phyloP scores from a whole-genome alignment of 2,113 vertebrate genomes.

The Castor canadensis region DNA sequence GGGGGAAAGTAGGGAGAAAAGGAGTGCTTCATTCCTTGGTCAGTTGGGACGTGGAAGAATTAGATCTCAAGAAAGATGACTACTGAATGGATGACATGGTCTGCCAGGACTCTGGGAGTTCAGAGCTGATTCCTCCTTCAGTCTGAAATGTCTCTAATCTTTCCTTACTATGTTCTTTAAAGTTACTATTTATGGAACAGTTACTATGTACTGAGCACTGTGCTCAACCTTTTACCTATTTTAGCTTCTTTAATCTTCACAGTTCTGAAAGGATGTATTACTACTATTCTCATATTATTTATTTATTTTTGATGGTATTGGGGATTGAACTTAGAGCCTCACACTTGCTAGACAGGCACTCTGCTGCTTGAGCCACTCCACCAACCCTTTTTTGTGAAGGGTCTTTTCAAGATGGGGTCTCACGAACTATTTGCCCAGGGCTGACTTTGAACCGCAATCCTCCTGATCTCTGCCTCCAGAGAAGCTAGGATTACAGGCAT shows the following conservation, averaged over 20 bases:
- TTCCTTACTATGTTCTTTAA: not conserved
- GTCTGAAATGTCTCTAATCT: not conserved
- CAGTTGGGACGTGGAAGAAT: not conserved
- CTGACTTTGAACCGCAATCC: no score
- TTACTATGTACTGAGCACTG: not conserved
- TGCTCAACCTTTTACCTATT: not conserved
- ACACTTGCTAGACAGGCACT: no score
- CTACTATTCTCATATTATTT: not conserved
- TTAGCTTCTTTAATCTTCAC: not conserved
- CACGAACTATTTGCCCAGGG: no score
- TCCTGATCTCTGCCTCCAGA: no score
- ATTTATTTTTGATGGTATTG: no score
- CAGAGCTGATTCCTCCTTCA: not conserved
- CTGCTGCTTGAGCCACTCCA: no score
- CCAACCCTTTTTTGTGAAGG: no score
- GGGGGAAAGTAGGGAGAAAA: not conserved
- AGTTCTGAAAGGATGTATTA: not conserved
- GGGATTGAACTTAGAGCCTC: no score
- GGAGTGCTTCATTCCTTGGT: not conserved
- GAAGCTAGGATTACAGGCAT: no score
- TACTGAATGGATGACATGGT: not conserved
- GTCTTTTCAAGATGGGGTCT: no score
- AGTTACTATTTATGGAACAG: not conserved
- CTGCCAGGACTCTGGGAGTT: not conserved
- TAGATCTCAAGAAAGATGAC: not conserved